Base-by-base conservation (phyloP, 2,888 invertebrate genomes). In the Fissipunctia ypsillon region DNA sequence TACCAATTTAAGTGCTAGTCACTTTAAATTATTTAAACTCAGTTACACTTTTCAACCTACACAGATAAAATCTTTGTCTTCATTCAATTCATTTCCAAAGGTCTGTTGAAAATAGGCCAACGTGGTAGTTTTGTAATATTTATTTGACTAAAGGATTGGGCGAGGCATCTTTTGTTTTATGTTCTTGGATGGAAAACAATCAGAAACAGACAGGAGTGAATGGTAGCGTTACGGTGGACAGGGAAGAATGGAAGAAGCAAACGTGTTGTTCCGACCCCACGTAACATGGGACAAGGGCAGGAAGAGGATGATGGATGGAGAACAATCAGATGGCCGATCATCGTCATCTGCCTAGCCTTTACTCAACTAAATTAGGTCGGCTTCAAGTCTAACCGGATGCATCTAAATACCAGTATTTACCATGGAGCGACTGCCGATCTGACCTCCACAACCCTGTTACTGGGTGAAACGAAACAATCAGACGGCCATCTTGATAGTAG, bases 1-100 rank as follows among this genome's bases (percentile, higher is more conserved):
- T 6, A 59, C 31, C 52, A 41, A 14, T 35, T 7, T 45, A 38
- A 79, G 73, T 56, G 80, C 31, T 63, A 63, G 41, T 63, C 63
- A 52, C 48, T 80, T 63, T 25, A 45, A 50, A 74, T 80, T 74
- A 80, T 64, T 64, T 41, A 52, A 52, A 74, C 41, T 52, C 22
- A 16, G 45, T 48, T 74, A 59, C 25, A 59, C 50, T 64, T 54
- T 64, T 48, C 35, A 64, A 59, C 31, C 38, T 54, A 69, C 16
- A 7, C 0, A 45, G 31, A 64, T 75, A 48, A 59, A 59, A 80
- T 75, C 16, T 28, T 45, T 25, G 12, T n/a, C 41, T 79, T 74
- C 22, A 31, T 77, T 59, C 28, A 59, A 75, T 80, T 28, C 57
- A 56, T 52, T 74, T 2, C 10, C 0, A 2, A 35, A 38, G 14